A percentile compares a stretch with the other conserved stretches of the same genome.
Conservation (phyloP, 1,140 invertebrate species). For the Dreissena polymorpha region DNA sequence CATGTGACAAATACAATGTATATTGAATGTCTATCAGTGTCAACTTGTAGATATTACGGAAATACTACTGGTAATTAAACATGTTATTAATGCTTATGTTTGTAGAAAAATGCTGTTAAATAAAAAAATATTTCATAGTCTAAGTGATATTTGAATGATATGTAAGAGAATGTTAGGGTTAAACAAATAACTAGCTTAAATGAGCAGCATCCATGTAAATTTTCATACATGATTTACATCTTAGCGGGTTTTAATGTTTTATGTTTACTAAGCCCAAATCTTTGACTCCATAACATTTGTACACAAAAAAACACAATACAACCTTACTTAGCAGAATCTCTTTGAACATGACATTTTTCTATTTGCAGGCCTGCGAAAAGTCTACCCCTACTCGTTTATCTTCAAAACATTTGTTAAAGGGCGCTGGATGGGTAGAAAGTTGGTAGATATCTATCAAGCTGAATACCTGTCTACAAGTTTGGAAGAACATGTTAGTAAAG, state of each 20-base stretch:
- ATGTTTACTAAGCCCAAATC: neutral
- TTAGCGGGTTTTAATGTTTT: neutral
- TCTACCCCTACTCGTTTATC: constrained; percentile 98
- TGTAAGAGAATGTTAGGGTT: neutral
- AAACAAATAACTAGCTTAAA: neutral
- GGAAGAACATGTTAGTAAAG: neutral
- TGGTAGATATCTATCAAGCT: constrained; percentile 95
- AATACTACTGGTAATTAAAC: neutral
- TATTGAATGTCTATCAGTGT: neutral
- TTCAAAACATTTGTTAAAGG: constrained; percentile 99
- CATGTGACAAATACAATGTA: neutral
- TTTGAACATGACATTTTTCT: neutral
- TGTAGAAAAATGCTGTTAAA: neutral
- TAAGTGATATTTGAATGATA: neutral
- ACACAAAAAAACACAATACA: neutral
- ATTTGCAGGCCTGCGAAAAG: constrained; percentile 93
- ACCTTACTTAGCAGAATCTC: too few species aligned
- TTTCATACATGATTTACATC: neutral
- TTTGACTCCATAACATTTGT: neutral
- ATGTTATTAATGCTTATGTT: neutral
- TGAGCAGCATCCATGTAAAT: neutral
- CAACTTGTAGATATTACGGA: neutral
- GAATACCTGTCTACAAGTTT: constrained; percentile 85
- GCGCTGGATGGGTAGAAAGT: constrained; percentile 96
- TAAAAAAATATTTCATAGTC: neutral